These are phyloP conservation scores for Eunapius fragilis DNA, from an alignment of 37 sponge, comb jelly and placozoan species.

Conservation along the genomic window DNA sequence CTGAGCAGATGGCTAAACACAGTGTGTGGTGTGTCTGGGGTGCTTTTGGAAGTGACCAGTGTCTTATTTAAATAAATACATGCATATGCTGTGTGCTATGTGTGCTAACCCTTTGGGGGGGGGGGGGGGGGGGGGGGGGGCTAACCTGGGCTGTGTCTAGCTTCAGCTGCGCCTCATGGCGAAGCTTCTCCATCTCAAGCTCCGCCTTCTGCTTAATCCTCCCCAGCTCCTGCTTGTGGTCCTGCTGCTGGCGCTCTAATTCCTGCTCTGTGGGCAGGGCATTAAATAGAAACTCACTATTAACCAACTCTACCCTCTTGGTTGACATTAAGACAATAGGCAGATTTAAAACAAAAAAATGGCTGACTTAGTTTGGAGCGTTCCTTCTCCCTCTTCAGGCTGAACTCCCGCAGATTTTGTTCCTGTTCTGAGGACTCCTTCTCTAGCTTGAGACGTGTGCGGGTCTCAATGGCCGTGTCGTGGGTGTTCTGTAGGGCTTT, in stretches of 20 bases:
- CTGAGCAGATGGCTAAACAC: not conserved
- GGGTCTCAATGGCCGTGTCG: slow-evolving; percentile 69
- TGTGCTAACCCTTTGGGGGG: too few species aligned
- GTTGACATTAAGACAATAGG: too few species aligned
- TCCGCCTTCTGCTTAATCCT: slow-evolving; percentile 25
- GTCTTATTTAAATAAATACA: too few species aligned
- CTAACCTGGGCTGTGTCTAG: slow-evolving; percentile 39
- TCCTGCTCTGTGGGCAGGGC: slow-evolving; percentile 50
- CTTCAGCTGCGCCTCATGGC: slow-evolving; percentile 31
- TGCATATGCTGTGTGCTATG: too few species aligned
- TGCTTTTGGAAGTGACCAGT: too few species aligned
- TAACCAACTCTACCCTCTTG: too few species aligned
- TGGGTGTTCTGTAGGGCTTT: slow-evolving; percentile 55
- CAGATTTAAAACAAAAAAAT: too few species aligned
- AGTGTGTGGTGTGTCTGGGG: too few species aligned
- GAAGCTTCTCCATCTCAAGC: slow-evolving; percentile 28
- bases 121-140: too few species aligned
- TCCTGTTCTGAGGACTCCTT: slow-evolving; percentile 69
- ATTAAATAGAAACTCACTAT: not conserved
- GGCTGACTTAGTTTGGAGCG: slow-evolving; percentile 72
- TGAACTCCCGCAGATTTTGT: slow-evolving; percentile 56
- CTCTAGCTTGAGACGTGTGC: slow-evolving; percentile 63
- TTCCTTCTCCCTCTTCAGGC: slow-evolving; percentile 78
- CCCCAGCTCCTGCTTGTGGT: slow-evolving; percentile 56
- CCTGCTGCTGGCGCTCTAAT: slow-evolving; percentile 45